These are phyloP conservation scores for Drosophila varians DNA, from an alignment of 1,140 invertebrate species.

Conservation along the genomic window DNA sequence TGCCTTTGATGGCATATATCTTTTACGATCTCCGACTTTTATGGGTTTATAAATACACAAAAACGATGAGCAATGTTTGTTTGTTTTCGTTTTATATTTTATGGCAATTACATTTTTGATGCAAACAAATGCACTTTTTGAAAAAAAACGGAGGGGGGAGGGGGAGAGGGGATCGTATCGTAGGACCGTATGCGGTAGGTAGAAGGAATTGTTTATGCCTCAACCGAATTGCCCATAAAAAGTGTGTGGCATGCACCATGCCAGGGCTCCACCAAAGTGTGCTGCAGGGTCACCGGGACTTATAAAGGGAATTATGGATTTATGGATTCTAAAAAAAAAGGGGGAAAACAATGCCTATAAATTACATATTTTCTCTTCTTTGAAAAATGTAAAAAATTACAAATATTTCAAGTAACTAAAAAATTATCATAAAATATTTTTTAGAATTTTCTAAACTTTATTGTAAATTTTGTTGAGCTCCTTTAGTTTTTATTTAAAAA, in stretches of 20 bases:
- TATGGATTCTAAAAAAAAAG: not conserved
- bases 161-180: not conserved
- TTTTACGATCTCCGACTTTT: constrained; percentile 54
- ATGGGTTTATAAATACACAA: constrained; percentile 80
- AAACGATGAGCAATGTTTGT: constrained; percentile 51
- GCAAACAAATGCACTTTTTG: constrained; percentile 52
- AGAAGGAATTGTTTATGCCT: constrained; percentile 40
- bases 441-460: too few relatives aligned
- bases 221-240: constrained; percentile 37
- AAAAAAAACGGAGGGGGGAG: not conserved
- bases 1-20: constrained; percentile 70
- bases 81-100: constrained; percentile 50
- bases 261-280: not conserved
- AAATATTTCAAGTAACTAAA: too few relatives aligned
- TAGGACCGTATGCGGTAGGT: constrained; percentile 19
- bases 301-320: not conserved
- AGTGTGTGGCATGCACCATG: constrained; percentile 20
- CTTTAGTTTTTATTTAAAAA: too few relatives aligned
- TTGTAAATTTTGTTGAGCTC: not conserved
- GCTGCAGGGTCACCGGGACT: not conserved
- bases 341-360: too few relatives aligned
- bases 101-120: constrained; percentile 70
- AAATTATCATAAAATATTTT: not conserved
- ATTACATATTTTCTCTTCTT: too few relatives aligned
- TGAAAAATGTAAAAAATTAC: too few relatives aligned